Base-by-base conservation (phyloP, 2,888 invertebrate species). In the Cynaeus angustus region DNA sequence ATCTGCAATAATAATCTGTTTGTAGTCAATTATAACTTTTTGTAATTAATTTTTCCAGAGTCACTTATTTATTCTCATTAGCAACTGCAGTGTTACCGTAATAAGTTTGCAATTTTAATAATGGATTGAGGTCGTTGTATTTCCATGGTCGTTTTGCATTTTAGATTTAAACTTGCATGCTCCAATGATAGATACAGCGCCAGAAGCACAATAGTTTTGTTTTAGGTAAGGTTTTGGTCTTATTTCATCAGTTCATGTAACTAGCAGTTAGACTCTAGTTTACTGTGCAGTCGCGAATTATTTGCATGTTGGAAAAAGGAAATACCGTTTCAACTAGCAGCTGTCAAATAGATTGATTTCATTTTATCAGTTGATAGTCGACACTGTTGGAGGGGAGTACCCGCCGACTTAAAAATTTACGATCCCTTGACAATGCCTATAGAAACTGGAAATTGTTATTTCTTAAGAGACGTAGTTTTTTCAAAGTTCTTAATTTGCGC, bases 251-350 rank as follows among this genome's bases (percentile, higher is more conserved):
- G 38, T 38, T 1, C 10, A 38, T 55, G 55, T 55, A 55, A 55
- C 55, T 10, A 38, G 13, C 43, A 28, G 43, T 43, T 43, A 41
- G 10, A 41, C 26, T 43, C 28, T 41, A 41, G 41, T 58, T 38
- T 43, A 26, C 28, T n/a, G 50, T 28, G 50, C 16, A 28, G 12
- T 10, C 30, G 26, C 12, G 26, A 26, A 41, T 16, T 58, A 58
- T 58, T 58, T 58, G 58, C 58, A 58, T 58, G 58, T 43, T 41
- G 10, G 41, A 58, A 58, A 58, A 43, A 43, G 41, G 30, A 43
- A 56, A 56, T 26, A 43, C 10, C 13, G 58, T 43, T 58, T 43
- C 14, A 28, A 30, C 14, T 28, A 13, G 43, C 16, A 38, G 14
- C 38, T 8, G 58, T 58, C 58, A 26, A 55, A 58, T 26, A 43